phyloP scores from a whole-genome alignment of 2,113 vertebrate genomes.

The Apteryx mantelli region DNA sequence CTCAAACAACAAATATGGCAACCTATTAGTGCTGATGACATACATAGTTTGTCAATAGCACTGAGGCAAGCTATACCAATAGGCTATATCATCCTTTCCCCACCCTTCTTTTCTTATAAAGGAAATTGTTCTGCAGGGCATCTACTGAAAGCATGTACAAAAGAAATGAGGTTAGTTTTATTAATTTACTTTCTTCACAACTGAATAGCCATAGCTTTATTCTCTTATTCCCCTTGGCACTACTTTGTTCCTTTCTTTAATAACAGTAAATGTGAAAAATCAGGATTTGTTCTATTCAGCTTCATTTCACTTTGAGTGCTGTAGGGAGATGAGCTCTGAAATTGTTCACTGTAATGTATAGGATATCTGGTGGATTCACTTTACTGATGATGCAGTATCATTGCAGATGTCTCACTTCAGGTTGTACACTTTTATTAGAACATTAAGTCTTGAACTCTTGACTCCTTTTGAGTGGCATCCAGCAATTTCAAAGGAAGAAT shows the following conservation, averaged over 20 bases:
- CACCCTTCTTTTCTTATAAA: constrained; percentile 33
- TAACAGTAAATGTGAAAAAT: constrained; percentile 80
- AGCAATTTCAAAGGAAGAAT: constrained; percentile 43
- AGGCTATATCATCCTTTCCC: not conserved
- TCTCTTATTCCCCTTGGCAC: constrained; percentile 74
- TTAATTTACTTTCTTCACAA: constrained; percentile 84
- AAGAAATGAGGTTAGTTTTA: constrained; percentile 80
- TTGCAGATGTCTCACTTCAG: constrained; percentile 57
- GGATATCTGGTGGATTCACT: constrained; percentile 62
- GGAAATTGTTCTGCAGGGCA: constrained; percentile 69
- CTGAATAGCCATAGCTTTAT: constrained; percentile 75
- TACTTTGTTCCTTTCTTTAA: constrained; percentile 79
- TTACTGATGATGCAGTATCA: constrained; percentile 67
- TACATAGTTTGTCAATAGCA: constrained; percentile 8
- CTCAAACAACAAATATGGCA: not conserved
- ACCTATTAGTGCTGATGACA: not conserved
- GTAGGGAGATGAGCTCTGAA: constrained; percentile 75
- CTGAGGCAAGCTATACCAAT: not conserved
- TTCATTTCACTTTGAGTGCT: constrained; percentile 77
- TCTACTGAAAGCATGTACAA: constrained; percentile 67
- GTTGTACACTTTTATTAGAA: constrained; percentile 46
- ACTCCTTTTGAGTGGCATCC: constrained; percentile 12
- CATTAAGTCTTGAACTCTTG: constrained; percentile 60
- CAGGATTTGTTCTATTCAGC: constrained; percentile 79
- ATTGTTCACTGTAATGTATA: constrained; percentile 63